Conservation (phyloP, 2,888 invertebrate genomes). For the Lasiommata megera region DNA sequence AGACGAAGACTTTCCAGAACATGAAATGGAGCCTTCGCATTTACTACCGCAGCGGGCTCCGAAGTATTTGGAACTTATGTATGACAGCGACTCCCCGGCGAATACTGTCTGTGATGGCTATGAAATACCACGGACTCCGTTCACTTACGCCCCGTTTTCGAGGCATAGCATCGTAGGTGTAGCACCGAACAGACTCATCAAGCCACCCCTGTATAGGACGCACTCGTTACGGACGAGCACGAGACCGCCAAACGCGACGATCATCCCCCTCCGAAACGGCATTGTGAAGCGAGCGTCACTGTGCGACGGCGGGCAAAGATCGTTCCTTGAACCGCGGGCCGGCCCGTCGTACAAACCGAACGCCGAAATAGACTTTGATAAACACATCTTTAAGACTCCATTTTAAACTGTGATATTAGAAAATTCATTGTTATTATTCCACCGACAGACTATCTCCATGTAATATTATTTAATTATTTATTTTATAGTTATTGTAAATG, state of each 20-base stretch:
- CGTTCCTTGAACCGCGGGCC: constrained; percentile 36
- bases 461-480: constrained; percentile 66
- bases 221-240: constrained; percentile 56
- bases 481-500: constrained; percentile 44
- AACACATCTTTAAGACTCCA: constrained; percentile 68
- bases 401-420: constrained; percentile 75
- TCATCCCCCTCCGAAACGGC: constrained; percentile 64
- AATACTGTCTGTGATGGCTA: constrained; percentile 80
- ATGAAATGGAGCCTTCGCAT: constrained; percentile 68
- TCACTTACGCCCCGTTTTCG: constrained; percentile 52
- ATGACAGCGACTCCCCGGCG: constrained; percentile 76
- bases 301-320: constrained; percentile 48
- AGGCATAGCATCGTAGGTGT: constrained; percentile 71
- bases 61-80: constrained; percentile 85
- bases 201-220: constrained; percentile 56
- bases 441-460: constrained; percentile 55
- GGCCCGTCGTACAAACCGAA: constrained; percentile 39
- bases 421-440: constrained; percentile 48
- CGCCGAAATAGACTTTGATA: constrained; percentile 44
- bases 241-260: constrained; percentile 69
- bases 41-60: constrained; percentile 68
- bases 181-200: constrained; percentile 61
- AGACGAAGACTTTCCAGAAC: constrained; percentile 69
- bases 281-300: constrained; percentile 62
- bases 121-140: constrained; percentile 80